phyloP scores from a whole-genome alignment of 2,797 vertebrate genomes.

The Paratrypauchen microcephalus region DNA sequence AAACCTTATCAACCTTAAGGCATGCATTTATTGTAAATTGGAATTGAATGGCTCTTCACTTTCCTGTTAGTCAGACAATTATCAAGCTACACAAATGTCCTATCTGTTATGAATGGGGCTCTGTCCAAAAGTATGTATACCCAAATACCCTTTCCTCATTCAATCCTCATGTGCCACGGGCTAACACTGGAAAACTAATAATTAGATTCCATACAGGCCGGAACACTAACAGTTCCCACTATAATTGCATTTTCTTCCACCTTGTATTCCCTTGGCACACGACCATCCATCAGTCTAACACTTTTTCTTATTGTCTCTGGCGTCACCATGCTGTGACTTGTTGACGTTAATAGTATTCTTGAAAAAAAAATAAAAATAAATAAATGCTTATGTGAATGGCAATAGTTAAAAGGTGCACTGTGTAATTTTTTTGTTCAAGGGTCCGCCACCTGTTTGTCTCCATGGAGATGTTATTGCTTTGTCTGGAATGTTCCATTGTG shows the following conservation, averaged over 20 bases:
- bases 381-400: background rate
- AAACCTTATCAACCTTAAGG: background rate
- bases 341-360: constrained; percentile 6
- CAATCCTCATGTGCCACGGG: constrained; percentile 36
- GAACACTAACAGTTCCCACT: constrained; percentile 62
- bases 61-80: background rate
- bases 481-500: too few species aligned
- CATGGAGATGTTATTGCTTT: too few species aligned
- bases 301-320: constrained; percentile 34
- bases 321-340: constrained; percentile 11
- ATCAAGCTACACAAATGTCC: background rate
- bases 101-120: constrained; percentile 9
- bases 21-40: background rate
- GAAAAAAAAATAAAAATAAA: constrained; percentile 6
- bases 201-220: constrained; percentile 64
- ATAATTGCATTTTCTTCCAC: constrained; percentile 62
- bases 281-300: constrained; percentile 28
- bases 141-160: constrained; percentile 31
- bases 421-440: too few species aligned
- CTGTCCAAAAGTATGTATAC: constrained; percentile 5
- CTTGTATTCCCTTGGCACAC: constrained; percentile 31
- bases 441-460: too few species aligned
- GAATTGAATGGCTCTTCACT: background rate
- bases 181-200: constrained; percentile 62
- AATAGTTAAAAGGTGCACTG: constrained; percentile 7